Evolutionary conservation across 2,113 vertebrate species (phyloP), one percentile per base, ranked within the genome.

Genomic region (Alaudala cheleensis): DNA sequence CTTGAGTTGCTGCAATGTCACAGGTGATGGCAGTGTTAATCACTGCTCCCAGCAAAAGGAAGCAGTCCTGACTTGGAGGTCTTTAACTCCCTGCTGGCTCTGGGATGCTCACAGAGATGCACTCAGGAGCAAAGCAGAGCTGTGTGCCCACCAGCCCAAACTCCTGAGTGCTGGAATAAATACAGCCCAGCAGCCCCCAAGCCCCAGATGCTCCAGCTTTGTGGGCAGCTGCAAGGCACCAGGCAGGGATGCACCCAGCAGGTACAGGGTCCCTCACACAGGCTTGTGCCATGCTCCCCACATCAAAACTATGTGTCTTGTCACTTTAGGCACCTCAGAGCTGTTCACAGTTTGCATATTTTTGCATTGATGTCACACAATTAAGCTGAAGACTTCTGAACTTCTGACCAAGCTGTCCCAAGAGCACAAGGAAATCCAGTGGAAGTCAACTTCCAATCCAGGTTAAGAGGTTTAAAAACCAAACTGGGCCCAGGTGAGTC

Each of bases 381-480:
- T 64, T 62, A 47, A 73, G 57, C 47, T 88, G 76, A 93, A 83
- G 54, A 58, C 49, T 65, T 91, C 37, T 83, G 81, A 72, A 58
- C 49, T 65, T 90, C 37, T 83, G 81, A 72, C 15, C 33, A 49
- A 82, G 42, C 60, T 73, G 54, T 56, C 72, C 72, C 64, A 42
- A 67, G 74, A 81, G 34, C 65, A 78, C 33, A 44, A 37, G 60
- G 64, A 78, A 66, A 80, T 54, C 26, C 54, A 65, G 50, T 0
- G 0, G 31, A 15, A 45, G 58, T n/a, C 40, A 66, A 23, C 28
- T 58, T 88, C 39, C 64, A 71, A 31, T 18, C 29, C 3, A 3
- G 16, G 16, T 50, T 66, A 77, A 88, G 67, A 21, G 25, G 15
- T 3, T 56, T 26, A 69, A 76, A 76, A 34, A 51, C 15, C 12